Base-by-base conservation (phyloP, 1,140 invertebrate species). In the Lerema accius region DNA sequence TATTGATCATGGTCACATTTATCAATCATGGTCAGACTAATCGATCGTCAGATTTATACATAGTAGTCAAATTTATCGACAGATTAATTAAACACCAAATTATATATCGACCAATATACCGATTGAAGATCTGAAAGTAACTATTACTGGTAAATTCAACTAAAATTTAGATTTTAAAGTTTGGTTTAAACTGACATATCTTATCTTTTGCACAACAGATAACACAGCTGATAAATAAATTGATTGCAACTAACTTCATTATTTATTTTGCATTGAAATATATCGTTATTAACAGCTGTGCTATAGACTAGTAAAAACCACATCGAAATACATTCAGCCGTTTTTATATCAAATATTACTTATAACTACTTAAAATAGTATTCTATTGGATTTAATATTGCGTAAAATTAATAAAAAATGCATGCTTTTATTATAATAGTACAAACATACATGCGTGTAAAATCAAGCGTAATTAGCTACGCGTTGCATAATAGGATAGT, bases 231-330 rank as follows among this genome's bases (percentile, higher is more conserved):
- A 0, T 15, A 14, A 48, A 6, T 32, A 1, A 28, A 14, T 49
- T 15, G 13, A 9, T 7, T 32, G 28, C 15, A 3, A 13, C 1
- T 11, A 11, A 26, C 17, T 6, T 7, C 11, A 14, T 23, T 42
- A 42, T 42, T 23, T 23, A 3, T 23, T 5, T 43, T 46, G 23
- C 14, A 58, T 26, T 28, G 3, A 56, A 28, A 35, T 14, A 3
- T 39, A 39, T 15, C 11, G 1, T 51, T 40, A 40, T 4, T 60
- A 39, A 40, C 45, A 60, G 58, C 45, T 32, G 58, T 46, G 58
- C 43, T 60, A 14, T 60, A 11, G 58, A 60, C 58, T 61, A 61
- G 58, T 61, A 28, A 17, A 61, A 50, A 42, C 37, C 45, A 61
- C 23, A 61, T 50, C 32, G 42, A 17, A 61, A 61, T 40, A 26